Evolutionary conservation across 92 coral and sea anemone species (phyloP).

Genomic region (Phenganax subtilis): DNA sequence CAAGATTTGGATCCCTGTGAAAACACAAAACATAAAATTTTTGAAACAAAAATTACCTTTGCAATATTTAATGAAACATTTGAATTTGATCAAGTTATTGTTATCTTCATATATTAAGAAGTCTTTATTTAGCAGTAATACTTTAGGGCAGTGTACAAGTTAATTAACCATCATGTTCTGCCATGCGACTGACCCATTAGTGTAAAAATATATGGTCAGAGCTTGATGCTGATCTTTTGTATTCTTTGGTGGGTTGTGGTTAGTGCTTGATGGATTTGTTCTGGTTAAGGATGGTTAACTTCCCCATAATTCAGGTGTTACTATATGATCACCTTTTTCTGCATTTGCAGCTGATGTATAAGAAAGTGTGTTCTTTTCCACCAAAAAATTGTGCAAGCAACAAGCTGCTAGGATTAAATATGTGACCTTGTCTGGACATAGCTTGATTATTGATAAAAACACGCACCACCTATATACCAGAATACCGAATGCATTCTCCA

Average conservation of each 20-base stretch:
- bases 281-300: conserved; percentile 23
- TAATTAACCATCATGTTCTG: conserved; percentile 24
- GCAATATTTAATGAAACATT: neutral
- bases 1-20: neutral
- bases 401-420: neutral
- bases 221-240: conserved; percentile 31
- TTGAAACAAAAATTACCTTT: neutral
- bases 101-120: neutral
- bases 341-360: conserved; percentile 38
- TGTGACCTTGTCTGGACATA: conserved; percentile 29
- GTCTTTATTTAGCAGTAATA: no score
- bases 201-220: conserved; percentile 27
- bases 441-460: conserved; percentile 24
- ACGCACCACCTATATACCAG: neutral
- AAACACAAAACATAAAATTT: neutral
- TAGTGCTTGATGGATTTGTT: neutral
- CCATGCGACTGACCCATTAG: conserved; percentile 35
- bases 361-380: conserved; percentile 11
- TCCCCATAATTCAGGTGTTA: conserved; percentile 29
- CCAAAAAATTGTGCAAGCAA: conserved; percentile 8
- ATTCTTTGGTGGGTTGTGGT: conserved; percentile 30
- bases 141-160: neutral
- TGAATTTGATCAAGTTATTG: no score
- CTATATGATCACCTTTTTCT: conserved; percentile 35
- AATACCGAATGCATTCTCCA: neutral